These are phyloP conservation scores for Odontesthes bonariensis DNA, from an alignment of 2,113 vertebrate species.

Conservation along the genomic window DNA sequence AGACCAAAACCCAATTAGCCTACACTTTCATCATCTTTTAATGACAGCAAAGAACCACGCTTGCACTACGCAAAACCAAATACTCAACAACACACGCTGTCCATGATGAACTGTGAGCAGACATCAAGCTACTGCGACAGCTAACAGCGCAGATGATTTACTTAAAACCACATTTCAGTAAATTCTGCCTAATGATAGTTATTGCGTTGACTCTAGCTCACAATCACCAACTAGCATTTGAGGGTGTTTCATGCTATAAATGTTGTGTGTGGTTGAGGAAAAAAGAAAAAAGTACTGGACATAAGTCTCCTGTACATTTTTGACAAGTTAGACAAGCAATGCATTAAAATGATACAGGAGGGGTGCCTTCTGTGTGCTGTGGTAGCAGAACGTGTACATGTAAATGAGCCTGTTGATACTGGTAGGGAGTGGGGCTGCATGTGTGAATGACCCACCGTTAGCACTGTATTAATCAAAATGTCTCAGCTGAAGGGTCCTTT, in stretches of 20 bases:
- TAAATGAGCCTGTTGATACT: conserved; percentile 12
- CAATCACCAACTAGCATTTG: conserved; percentile 5
- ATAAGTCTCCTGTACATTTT: neutral
- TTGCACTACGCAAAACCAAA: neutral
- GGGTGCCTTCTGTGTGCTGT: neutral
- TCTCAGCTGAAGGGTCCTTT: conserved; percentile 14
- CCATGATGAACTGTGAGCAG: neutral
- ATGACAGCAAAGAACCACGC: neutral
- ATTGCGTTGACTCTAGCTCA: conserved; percentile 11
- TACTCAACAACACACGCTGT: conserved; percentile 6
- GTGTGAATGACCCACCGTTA: conserved; percentile 43
- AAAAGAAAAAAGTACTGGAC: neutral
- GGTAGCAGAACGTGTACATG: neutral
- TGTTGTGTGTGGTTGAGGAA: conserved; percentile 4
- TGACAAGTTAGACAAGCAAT: conserved; percentile 9
- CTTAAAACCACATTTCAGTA: neutral
- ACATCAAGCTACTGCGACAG: neutral
- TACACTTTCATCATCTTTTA: neutral
- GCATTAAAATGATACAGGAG: neutral
- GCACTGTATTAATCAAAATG: conserved; percentile 35
- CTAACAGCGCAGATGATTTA: neutral
- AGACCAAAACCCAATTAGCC: neutral
- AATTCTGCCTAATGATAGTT: conserved; percentile 27
- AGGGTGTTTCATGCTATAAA: conserved; percentile 32
- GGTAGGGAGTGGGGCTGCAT: conserved; percentile 7